Evolutionary conservation across 1,140 invertebrate species (phyloP).

Genomic region (Sitodiplosis mosellana): DNA sequence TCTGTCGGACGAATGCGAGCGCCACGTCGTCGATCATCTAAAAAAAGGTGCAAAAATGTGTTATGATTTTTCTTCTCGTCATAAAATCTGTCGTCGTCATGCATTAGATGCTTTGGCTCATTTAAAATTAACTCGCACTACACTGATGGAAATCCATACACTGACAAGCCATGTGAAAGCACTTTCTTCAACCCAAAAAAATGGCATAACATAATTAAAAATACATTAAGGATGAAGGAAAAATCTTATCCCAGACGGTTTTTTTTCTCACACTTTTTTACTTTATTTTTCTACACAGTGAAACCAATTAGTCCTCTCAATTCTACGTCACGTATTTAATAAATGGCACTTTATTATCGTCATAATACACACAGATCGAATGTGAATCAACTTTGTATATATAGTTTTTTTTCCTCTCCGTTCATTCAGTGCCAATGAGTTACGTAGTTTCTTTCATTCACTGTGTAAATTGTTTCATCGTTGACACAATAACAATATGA

Average conservation of each 20-base stretch:
- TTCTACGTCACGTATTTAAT: not conserved
- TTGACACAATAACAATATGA: no score
- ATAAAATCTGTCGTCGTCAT: no score
- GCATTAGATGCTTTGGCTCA: no score
- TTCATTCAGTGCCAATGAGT: not conserved
- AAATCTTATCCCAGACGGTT: not conserved
- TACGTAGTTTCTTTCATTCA: not conserved
- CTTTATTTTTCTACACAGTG: not conserved
- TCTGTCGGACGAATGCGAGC: conserved; percentile 32
- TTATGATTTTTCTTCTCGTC: no score
- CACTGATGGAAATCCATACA: no score
- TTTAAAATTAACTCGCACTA: no score
- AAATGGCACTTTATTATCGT: not conserved
- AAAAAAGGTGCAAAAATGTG: no score
- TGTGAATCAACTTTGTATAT: no score
- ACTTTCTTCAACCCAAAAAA: not conserved
- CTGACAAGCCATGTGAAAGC: no score
- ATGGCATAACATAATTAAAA: not conserved
- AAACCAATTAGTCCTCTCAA: not conserved
- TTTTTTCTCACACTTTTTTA: not conserved
- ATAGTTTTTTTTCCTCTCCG: not conserved
- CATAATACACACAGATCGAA: not conserved
- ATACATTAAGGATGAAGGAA: not conserved
- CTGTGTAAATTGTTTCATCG: not conserved
- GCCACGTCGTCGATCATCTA: conserved; percentile 27